Base-by-base conservation (phyloP, 2,888 invertebrate species). In the Hermodice carunculata region DNA sequence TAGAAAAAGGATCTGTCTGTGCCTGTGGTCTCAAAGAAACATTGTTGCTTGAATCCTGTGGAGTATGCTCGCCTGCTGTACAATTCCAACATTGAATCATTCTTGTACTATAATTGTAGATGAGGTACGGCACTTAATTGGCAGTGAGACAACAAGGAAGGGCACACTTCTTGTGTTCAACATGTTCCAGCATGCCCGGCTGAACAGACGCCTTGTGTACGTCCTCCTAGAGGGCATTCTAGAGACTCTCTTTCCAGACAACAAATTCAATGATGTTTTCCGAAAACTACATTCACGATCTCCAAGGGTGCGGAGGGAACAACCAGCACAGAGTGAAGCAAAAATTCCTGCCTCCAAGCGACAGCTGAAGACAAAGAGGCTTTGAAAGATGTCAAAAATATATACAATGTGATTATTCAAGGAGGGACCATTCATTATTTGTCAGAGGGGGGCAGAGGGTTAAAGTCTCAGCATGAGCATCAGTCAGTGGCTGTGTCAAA, bases 101-200 rank as follows among this genome's bases (percentile, higher is more conserved):
- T n/a, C n/a, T n/a, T n/a, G n/a, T n/a, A n/a, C n/a, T n/a, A 61
- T 44, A 26, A 52, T 87, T 87, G 26, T 87, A 91, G 96, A 96
- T 87, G 96, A 97, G 85, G 87, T 97, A 66, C 91, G 93, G 76
- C 93, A 94, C 81, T 91, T 97, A 75, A 92, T 96, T 63, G 96
- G 96, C 0, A 92, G 92, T 46, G 95, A 95, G 81, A 94, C 95
- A 1, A 93, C 94, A 2, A 89, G 94, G 26, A 89, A 92, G 74
- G 96, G 96, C 3, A 88, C 95, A 17, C 87, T 94, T 59, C 91
- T 92, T 17, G 91, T 96, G 29, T 95, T 95, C 84, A 94, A 95
- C 80, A 89, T 96, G 78, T 93, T 95, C 78, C 96, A 96, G 88
- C 91, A 92, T 75, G 91, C 92, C 73, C 90, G 92, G 76, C 90